Conservation (phyloP, 1,140 invertebrate genomes). For the Drosophila pseudoobscura region DNA sequence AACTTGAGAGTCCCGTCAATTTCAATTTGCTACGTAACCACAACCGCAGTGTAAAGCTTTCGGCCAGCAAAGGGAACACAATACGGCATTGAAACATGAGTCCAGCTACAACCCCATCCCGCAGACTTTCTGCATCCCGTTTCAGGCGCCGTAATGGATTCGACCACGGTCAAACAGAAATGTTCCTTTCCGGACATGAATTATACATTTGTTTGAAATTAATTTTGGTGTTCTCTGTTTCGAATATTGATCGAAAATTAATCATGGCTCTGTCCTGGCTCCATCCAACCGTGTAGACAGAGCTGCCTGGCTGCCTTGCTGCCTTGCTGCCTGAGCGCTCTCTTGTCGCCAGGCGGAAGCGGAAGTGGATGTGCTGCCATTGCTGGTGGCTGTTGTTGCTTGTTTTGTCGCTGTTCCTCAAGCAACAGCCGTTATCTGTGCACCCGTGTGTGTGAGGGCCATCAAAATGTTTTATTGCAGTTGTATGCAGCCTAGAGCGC, state of each 20-base stretch:
- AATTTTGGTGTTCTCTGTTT: too few species aligned
- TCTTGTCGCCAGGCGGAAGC: slow-evolving; percentile 33
- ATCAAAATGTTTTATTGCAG: slow-evolving; percentile 57
- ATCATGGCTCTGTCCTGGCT: background rate
- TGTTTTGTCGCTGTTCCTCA: slow-evolving; percentile 6
- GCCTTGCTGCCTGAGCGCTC: background rate
- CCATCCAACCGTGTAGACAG: background rate
- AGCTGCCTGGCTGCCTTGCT: background rate
- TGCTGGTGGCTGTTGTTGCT: slow-evolving; percentile 43
- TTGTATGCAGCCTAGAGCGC: slow-evolving; percentile 27
- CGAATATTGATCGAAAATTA: slow-evolving; percentile 20
- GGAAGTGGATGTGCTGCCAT: slow-evolving; percentile 58
- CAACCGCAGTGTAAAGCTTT: too few species aligned
- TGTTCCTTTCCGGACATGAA: too few species aligned
- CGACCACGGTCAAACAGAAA: too few species aligned
- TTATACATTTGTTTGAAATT: too few species aligned
- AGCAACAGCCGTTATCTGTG: slow-evolving; percentile 8
- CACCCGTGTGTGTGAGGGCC: slow-evolving; percentile 9
- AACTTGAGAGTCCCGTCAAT: too few species aligned
- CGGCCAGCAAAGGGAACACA: too few species aligned
- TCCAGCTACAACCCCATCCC: too few species aligned
- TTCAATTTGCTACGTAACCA: too few species aligned
- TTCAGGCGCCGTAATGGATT: too few species aligned
- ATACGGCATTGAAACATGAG: too few species aligned
- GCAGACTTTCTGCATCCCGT: too few species aligned